Conservation (phyloP, 1,140 invertebrate species). For the Lucilia cuprina region DNA sequence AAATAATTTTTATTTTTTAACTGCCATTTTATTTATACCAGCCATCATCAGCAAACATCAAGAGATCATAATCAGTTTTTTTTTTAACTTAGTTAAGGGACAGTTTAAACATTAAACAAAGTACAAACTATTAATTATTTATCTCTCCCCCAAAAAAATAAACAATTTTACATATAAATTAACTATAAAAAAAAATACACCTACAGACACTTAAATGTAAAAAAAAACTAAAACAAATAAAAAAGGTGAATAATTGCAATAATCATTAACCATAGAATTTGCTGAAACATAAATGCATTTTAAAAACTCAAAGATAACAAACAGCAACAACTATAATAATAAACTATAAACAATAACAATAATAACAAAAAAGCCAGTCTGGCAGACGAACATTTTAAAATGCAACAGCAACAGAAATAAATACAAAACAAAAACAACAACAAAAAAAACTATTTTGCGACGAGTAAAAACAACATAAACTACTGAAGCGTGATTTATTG, state of each 20-base stretch:
- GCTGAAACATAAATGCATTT: background rate
- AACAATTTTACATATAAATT: too few species aligned
- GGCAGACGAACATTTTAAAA: background rate
- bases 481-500: conserved; percentile 44
- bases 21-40: too few species aligned
- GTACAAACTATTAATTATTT: too few species aligned
- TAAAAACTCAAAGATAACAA: background rate
- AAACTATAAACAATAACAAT: background rate
- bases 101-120: too few species aligned
- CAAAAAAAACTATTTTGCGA: background rate
- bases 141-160: too few species aligned
- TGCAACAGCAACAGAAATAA: conserved; percentile 1
- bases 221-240: background rate
- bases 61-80: too few species aligned
- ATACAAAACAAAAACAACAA: background rate
- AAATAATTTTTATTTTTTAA: too few species aligned
- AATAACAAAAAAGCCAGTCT: background rate
- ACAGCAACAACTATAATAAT: background rate
- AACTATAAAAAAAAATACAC: background rate
- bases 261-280: conserved; percentile 7
- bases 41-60: too few species aligned
- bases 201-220: background rate
- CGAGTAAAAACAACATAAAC: conserved; percentile 21
- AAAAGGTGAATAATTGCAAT: conserved; percentile 5
- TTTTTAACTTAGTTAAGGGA: too few species aligned